Evolutionary conservation across 2,888 invertebrate species (phyloP), one percentile per base, ranked within the genome.

Genomic region (Andrena bucephala): DNA sequence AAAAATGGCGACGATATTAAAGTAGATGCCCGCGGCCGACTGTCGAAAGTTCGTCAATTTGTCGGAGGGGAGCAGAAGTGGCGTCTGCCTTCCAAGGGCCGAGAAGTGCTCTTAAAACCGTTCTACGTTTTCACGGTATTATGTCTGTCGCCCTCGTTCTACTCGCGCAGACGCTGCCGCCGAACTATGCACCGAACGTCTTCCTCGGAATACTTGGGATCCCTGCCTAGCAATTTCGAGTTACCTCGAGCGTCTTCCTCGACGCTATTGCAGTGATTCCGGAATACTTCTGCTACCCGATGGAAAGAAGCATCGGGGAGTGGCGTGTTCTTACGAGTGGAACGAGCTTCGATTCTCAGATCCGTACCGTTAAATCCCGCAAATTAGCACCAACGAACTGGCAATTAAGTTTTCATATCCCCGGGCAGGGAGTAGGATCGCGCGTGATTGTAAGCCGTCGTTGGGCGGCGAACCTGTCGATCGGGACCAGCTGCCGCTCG

Each of bases 31-130:
- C 20, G 10, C 20, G 59, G 42, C 54, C 67, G 71, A 71, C 29
- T 66, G 73, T 20, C 65, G 67, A 80, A 76, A 82, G 75, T 82
- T 82, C 71, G 82, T 82, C 82, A 80, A 82, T 82, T 82, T 81
- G 82, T 82, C 68, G 81, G 63, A 16, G 42, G 42, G 31, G n/a
- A 20, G n/a, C 70, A 59, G 70, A 73, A 79, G 66, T 67, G 59
- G 52, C 36, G 42, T 63, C 27, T 59, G 59, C 42, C 63, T 27
- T 31, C 57, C 42, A 66, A 36, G 60, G 27, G 29, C 48, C 69
- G 67, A 42, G 67, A 80, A 82, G 82, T 71, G 82, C 75, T 71
- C 82, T 82, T 75, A 63, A 71, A 82, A 71, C 68, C 81, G 82
- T 80, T 82, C 74, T 71, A 80, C 75, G 62, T 82, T 80, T 80